Evolutionary conservation across 2,797 vertebrate species (phyloP), one percentile per base, ranked within the genome.

Genomic region (Notamacropus eugenii): DNA sequence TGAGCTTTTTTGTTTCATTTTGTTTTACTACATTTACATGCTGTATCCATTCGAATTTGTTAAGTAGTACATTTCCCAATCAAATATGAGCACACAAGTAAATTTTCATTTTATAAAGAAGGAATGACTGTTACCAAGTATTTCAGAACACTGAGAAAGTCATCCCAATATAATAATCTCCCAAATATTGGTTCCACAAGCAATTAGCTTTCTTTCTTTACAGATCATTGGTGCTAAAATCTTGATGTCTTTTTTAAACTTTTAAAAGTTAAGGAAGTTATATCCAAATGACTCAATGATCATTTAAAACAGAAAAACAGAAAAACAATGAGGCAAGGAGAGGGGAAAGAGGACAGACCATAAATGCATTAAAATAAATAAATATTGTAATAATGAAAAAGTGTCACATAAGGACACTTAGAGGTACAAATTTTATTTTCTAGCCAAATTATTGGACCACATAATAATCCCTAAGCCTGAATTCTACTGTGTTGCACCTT

Each of bases 381-480:
- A 55, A 40, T 19, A 1, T 67, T 9, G 46, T 2, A 40, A 87
- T 1, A 46, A 90, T 87, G 55, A 93, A 3, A 91, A 93, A 90
- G 40, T 67, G 29, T 34, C 27, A 82, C 82, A 27, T 82, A 91
- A 40, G 62, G 34, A 8, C 74, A 93, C 87, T 93, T 90, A 91
- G 87, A 91, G 92, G 54, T 50, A 90, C 90, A 67, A 92, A 91
- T 82, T 95, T 11, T 90, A 31, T 54, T 5, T 87, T 67, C 67
- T 34, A 55, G 52, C 46, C 55, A 94, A 90, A 94, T 54, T 87
- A 90, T 29, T 90, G 55, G 34, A 12, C 55, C 90, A 94, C 4
- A n/a, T 54, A 91, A 91, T 54, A 91, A 31, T 90, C 74, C 90
- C 27, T 29, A 93, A 74, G 92, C 92, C 24, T 91, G 28, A 94